Conservation (phyloP, 2,797 vertebrate species). For the Xenentodon cancila region DNA sequence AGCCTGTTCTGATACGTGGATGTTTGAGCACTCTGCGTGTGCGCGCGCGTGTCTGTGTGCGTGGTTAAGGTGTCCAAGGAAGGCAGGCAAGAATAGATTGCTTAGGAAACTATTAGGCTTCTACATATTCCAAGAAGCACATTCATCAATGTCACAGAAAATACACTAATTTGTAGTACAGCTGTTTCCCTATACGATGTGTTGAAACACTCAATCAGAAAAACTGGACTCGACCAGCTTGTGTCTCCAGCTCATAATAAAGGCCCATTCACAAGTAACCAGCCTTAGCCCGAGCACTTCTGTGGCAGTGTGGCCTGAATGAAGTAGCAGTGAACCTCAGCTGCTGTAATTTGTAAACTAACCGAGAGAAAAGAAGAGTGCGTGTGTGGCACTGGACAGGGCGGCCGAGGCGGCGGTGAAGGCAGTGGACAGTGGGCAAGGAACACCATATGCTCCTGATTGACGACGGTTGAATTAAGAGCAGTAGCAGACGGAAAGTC, state of each 20-base stretch:
- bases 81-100: slow-evolving; percentile 41
- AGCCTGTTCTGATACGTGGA: slow-evolving; percentile 40
- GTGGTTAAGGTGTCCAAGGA: slow-evolving; percentile 42
- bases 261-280: slow-evolving; percentile 70
- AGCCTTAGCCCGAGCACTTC: slow-evolving; percentile 41
- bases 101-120: slow-evolving; percentile 53
- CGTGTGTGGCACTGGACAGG: slow-evolving; percentile 60
- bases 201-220: slow-evolving; percentile 84
- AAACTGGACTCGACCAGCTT: slow-evolving; percentile 63
- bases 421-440: slow-evolving; percentile 36
- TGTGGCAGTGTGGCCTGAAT: slow-evolving; percentile 27
- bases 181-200: slow-evolving; percentile 86
- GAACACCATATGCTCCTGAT: slow-evolving; percentile 71
- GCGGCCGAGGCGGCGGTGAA: slow-evolving; percentile 13
- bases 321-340: slow-evolving; percentile 76
- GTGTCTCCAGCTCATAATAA: slow-evolving; percentile 74
- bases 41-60: slow-evolving; percentile 5
- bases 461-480: slow-evolving; percentile 73
- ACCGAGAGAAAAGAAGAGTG: slow-evolving; percentile 51
- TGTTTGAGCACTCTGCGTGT: slow-evolving; percentile 23
- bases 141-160: slow-evolving; percentile 84
- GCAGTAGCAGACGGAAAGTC: slow-evolving; percentile 60
- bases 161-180: slow-evolving; percentile 83
- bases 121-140: slow-evolving; percentile 66
- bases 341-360: slow-evolving; percentile 84